Percentiles rank a stretch among this genome's conserved stretches.
These are phyloP conservation scores for Jordanella pulchra DNA, from an alignment of 2,797 vertebrate species.

Conservation along the genomic window DNA sequence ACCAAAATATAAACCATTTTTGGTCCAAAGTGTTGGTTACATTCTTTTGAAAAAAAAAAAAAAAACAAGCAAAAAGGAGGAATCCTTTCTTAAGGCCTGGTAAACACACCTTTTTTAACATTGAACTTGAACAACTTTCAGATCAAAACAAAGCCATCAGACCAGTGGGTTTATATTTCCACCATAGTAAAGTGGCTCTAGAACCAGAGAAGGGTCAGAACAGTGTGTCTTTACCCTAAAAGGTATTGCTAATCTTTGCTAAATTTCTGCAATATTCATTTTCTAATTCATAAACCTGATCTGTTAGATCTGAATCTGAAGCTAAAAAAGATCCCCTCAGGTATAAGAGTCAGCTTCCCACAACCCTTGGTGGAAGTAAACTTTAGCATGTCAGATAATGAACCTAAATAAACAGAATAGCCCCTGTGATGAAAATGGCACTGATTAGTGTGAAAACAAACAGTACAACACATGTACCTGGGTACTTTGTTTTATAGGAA, in stretches of 20 bases:
- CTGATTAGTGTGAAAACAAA: constrained; percentile 49
- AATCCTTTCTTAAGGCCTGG: neutral
- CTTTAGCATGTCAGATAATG: constrained; percentile 38
- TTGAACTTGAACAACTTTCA: neutral
- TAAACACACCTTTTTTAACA: constrained; percentile 2
- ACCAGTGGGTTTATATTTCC: constrained; percentile 6
- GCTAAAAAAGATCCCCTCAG: constrained; percentile 16
- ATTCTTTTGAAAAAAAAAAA: neutral
- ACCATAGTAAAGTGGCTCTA: neutral
- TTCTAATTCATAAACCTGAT: constrained; percentile 21
- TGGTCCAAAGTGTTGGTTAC: constrained; percentile 37
- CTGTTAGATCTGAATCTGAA: constrained; percentile 10
- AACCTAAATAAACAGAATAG: constrained; percentile 23
- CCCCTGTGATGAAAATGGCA: constrained; percentile 53
- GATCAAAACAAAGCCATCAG: constrained; percentile 2
- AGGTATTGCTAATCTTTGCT: constrained; percentile 58
- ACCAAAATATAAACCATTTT: constrained; percentile 25
- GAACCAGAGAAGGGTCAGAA: constrained; percentile 11
- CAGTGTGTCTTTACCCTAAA: neutral
- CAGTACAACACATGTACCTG: constrained; percentile 38
- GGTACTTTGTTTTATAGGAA: constrained; percentile 35
- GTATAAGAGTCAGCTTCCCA: neutral
- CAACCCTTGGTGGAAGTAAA: neutral
- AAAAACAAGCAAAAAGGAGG: neutral
- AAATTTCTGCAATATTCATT: constrained; percentile 1